Conservation (phyloP, 1,140 invertebrate species). For the Trichonephila clavata region DNA sequence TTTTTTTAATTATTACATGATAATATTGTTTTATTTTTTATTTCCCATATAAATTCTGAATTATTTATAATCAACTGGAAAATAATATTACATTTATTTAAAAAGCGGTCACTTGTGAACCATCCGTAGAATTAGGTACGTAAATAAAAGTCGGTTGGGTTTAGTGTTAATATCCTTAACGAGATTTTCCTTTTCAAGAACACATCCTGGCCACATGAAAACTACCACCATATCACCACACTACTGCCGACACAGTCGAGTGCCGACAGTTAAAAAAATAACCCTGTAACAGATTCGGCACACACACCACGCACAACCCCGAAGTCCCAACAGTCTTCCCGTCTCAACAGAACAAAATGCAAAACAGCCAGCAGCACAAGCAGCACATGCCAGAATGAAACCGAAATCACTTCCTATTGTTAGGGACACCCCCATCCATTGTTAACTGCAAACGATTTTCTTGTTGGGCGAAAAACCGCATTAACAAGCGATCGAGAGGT, state of each 20-base stretch:
- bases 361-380: neutral
- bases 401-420: conserved; percentile 1
- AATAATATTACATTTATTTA: too few relatives aligned
- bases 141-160: too few relatives aligned
- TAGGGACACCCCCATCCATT: neutral
- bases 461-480: neutral
- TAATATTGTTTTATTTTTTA: too few relatives aligned
- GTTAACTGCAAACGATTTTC: neutral
- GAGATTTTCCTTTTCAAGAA: too few relatives aligned
- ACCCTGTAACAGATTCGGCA: neutral
- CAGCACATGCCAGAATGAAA: neutral
- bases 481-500: neutral
- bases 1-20: too few relatives aligned
- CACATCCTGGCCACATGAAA: too few relatives aligned
- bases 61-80: too few relatives aligned
- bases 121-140: too few relatives aligned
- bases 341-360: neutral
- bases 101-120: too few relatives aligned
- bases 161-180: too few relatives aligned
- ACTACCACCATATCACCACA: too few relatives aligned
- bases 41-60: too few relatives aligned
- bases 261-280: neutral
- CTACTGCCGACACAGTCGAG: neutral
- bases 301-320: neutral
- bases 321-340: neutral